Percentiles rank a stretch among this genome's conserved stretches.
phyloP scores from a whole-genome alignment of 2,797 vertebrate genomes.

The Melanotaenia pygmaea region DNA sequence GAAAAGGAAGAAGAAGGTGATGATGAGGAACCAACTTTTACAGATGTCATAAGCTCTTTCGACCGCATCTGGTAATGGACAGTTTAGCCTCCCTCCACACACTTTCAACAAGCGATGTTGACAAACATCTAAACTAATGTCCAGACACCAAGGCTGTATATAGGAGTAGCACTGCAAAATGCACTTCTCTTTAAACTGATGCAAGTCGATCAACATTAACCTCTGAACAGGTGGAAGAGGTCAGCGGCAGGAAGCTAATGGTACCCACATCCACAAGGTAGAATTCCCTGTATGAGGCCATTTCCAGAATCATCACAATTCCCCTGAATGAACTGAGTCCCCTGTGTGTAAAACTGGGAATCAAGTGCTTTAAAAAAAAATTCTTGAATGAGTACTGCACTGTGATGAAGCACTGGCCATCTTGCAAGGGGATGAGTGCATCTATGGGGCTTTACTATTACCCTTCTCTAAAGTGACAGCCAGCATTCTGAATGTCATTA shows the following conservation, averaged over 20 bases:
- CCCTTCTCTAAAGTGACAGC: not conserved
- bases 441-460: not conserved
- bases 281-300: no score
- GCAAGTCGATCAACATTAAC: not conserved
- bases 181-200: not conserved
- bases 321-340: no score
- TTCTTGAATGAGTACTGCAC: not conserved
- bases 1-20: no score
- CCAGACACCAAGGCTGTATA: slow-evolving; percentile 3
- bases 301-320: no score
- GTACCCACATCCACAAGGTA: no score
- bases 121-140: slow-evolving; percentile 6
- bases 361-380: no score
- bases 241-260: not conserved
- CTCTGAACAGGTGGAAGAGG: not conserved
- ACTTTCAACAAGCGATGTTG: not conserved
- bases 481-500: no score
- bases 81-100: slow-evolving; percentile 5
- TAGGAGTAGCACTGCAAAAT: not conserved
- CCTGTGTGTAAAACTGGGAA: no score
- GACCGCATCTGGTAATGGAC: no score
- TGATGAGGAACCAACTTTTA: no score
- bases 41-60: no score
- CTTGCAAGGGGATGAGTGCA: not conserved
- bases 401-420: no score